These are phyloP conservation scores for Drosophila parabipectinata DNA, from an alignment of 1,140 invertebrate species.

Conservation along the genomic window DNA sequence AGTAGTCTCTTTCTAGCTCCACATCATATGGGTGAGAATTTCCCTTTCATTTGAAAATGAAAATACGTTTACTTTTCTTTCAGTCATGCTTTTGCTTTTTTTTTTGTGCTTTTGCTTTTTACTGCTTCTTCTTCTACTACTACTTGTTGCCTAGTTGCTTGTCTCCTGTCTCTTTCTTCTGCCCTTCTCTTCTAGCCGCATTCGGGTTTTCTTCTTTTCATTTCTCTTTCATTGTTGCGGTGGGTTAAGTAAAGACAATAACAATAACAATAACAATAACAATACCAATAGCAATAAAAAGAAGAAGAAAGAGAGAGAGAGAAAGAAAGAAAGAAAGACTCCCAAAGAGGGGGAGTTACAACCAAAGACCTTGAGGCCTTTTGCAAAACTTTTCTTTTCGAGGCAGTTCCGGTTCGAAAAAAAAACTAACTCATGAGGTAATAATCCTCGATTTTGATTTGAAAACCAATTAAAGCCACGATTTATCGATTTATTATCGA, in stretches of 20 bases:
- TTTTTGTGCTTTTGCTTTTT: constrained; percentile 10
- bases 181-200: background rate
- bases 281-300: too few species aligned
- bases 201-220: constrained; percentile 22
- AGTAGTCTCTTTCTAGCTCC: constrained; percentile 7
- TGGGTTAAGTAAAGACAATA: constrained; percentile 37
- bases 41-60: constrained; percentile 84
- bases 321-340: too few species aligned
- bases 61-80: constrained; percentile 83
- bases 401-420: constrained; percentile 28
- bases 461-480: background rate
- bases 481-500: background rate
- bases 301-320: background rate
- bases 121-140: constrained; percentile 10
- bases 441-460: background rate
- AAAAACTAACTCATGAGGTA: background rate
- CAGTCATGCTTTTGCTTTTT: constrained; percentile 38
- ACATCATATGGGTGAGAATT: constrained; percentile 79
- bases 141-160: constrained; percentile 7
- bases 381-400: constrained; percentile 10
- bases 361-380: constrained; percentile 19
- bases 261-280: too few species aligned
- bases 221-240: constrained; percentile 40
- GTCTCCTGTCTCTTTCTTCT: background rate
- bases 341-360: constrained; percentile 5